Evolutionary conservation across 2,113 vertebrate genomes (phyloP).

Genomic region (Hirundichthys speculiger): DNA sequence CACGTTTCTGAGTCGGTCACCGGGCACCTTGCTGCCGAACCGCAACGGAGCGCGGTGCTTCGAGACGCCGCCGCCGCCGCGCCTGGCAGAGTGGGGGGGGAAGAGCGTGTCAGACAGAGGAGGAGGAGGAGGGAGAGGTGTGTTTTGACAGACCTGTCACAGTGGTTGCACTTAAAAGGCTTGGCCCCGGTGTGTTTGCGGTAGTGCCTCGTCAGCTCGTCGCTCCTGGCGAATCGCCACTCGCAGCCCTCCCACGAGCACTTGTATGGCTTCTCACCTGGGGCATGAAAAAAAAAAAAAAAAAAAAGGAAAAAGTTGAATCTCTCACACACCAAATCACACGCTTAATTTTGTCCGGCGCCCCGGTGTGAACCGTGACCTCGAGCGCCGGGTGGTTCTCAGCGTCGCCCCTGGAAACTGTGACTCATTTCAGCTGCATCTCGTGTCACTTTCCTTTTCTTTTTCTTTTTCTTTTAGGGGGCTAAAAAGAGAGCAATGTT

Average conservation of each 20-base stretch:
- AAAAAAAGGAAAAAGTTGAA: constrained; percentile 34
- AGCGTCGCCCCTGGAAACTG: not conserved
- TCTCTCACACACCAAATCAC: constrained; percentile 21
- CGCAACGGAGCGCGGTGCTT: constrained; percentile 29
- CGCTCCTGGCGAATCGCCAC: constrained; percentile 99
- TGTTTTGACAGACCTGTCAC: constrained; percentile 91
- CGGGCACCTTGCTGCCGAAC: constrained; percentile 42
- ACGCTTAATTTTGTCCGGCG: constrained; percentile 6
- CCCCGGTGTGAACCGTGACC: not conserved
- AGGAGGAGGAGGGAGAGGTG: constrained; percentile 23
- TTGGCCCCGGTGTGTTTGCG: constrained; percentile 99
- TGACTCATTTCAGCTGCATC: constrained; percentile 9
- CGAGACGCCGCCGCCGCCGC: constrained; percentile 39
- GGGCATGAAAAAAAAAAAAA: constrained; percentile 16
- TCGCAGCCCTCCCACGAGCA: constrained; percentile 99
- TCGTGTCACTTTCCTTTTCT: not conserved
- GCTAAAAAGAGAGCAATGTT: constrained; percentile 34
- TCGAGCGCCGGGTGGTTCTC: not conserved
- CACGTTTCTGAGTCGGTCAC: constrained; percentile 41
- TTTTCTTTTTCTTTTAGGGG: constrained; percentile 10
- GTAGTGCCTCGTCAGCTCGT: constrained; percentile 99
- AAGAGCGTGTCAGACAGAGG: constrained; percentile 21
- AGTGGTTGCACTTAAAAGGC: constrained; percentile 99
- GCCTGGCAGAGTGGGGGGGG: constrained; percentile 10
- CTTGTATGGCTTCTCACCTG: constrained; percentile 99